Base-by-base conservation (phyloP, 1,140 invertebrate genomes). In the Chymomyza costata region DNA sequence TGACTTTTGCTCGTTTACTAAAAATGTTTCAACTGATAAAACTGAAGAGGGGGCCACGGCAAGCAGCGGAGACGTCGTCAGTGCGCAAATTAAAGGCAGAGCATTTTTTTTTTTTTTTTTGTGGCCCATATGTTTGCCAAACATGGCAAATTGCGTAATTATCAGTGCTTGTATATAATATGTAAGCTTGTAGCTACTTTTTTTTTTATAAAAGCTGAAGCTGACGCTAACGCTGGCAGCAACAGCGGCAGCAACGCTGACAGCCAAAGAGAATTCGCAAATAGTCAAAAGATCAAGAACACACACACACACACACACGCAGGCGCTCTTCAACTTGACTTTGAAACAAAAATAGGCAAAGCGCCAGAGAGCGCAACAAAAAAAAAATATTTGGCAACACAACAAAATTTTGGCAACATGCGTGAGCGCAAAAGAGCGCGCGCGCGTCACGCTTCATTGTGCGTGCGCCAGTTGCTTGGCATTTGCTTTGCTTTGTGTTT, bases 241-340 rank as follows among this genome's bases (percentile, higher is more conserved):
- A n/a, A 11, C 21, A 17, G 11, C 14, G 11, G 28, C 45, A 8
- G 14, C 52, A 19, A 31, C 30, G 21, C 6, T 31, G 19, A 35
- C 25, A 2, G 38, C 40, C 49, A 53, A 60, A 60, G 57, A 60
- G 57, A 58, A 62, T 61, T 61, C 32, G 57, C 57, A 45, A 61
- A 60, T 54, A 56, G 28, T 32, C 52, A 31, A 56, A 53, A 49
- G 53, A 38, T 17, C 11, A 11, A n/a, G n/a, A 45, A 41, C 57
- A 15, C 30, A 31, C 18, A 35, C 19, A 18, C 40, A 31, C 16
- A 21, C 41, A 19, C 15, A 31, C 18, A 30, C 37, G 43, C 13
- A 46, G 14, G 17, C 40, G 76, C 76, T 82, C 69, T 82, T 82
- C 76, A 82, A 82, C 76, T 82, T 82, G 76, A 82, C 76, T 82